phyloP scores from a whole-genome alignment of 2,888 invertebrate genomes.

The Lasioglossum vierecki region DNA sequence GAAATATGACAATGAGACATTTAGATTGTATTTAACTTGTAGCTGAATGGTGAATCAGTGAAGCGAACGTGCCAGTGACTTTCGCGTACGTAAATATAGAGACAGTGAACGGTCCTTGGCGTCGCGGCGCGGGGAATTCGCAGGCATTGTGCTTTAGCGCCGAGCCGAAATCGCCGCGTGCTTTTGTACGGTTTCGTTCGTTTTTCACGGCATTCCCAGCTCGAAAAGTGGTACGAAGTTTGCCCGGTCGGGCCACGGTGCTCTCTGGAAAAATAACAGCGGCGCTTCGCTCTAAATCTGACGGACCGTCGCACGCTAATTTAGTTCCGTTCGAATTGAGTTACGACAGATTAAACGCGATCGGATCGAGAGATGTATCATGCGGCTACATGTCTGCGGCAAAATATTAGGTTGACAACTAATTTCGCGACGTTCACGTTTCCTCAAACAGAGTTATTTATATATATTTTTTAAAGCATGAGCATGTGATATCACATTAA shows the following conservation, averaged over 20 bases:
- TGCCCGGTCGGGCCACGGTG: conserved; percentile 1
- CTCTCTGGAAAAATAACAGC: conserved; percentile 55
- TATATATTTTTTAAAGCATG: no score
- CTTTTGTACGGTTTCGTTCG: conserved; percentile 51
- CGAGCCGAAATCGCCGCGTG: conserved; percentile 65
- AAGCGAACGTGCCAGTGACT: conserved; percentile 69
- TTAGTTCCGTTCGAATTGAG: conserved; percentile 39
- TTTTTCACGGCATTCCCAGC: conserved; percentile 64
- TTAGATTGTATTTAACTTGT: conserved; percentile 41
- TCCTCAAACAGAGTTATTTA: no score
- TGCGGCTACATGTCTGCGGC: not conserved
- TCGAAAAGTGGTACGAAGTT: conserved; percentile 7
- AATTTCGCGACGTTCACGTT: no score
- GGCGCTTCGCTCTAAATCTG: conserved; percentile 53
- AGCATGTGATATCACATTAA: no score
- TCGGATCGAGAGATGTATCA: not conserved
- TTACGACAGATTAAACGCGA: conserved; percentile 23
- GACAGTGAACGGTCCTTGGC: conserved; percentile 59
- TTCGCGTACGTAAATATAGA: conserved; percentile 70
- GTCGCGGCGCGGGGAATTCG: conserved; percentile 65
- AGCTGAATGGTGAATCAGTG: conserved; percentile 66
- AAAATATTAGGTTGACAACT: no score
- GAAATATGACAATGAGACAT: not conserved
- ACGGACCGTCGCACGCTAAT: conserved; percentile 31
- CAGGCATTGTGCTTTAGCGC: conserved; percentile 68